phyloP scores from a whole-genome alignment of 2,797 vertebrate species.

The Mormyrus proboscirostris region DNA sequence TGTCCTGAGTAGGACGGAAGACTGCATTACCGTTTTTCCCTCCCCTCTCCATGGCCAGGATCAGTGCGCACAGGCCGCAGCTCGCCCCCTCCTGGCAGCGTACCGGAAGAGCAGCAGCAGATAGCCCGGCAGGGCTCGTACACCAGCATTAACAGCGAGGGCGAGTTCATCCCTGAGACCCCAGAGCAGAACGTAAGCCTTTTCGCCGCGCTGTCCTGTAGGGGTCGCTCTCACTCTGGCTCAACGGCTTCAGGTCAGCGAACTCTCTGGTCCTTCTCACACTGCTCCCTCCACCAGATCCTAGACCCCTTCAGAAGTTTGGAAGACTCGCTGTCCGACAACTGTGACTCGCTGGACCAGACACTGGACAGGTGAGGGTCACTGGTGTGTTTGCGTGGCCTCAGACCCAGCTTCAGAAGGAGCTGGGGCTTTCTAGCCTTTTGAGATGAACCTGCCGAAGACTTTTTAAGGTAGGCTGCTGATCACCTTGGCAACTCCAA shows the following conservation, averaged over 20 bases:
- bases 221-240: neutral
- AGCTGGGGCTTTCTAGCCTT: neutral
- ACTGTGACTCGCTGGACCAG: slow-evolving; percentile 83
- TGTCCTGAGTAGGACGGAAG: neutral
- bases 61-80: slow-evolving; percentile 82
- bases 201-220: no score
- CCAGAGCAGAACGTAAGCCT: slow-evolving; percentile 72
- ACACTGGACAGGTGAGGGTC: slow-evolving; percentile 79
- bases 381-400: neutral
- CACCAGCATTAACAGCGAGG: slow-evolving; percentile 89
- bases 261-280: slow-evolving; percentile 7
- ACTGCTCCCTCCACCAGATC: slow-evolving; percentile 62
- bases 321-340: slow-evolving; percentile 75
- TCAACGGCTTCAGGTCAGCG: slow-evolving; percentile 30
- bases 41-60: slow-evolving; percentile 50
- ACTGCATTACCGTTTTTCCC: neutral
- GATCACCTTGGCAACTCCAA: neutral
- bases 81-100: slow-evolving; percentile 81
- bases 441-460: neutral
- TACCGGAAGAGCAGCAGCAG: slow-evolving; percentile 89
- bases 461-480: neutral
- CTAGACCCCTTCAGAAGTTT: slow-evolving; percentile 79
- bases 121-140: slow-evolving; percentile 88
- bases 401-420: neutral
- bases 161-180: slow-evolving; percentile 85